These are phyloP conservation scores for Otus sunia DNA, from an alignment of 2,113 vertebrate genomes.

Conservation along the genomic window DNA sequence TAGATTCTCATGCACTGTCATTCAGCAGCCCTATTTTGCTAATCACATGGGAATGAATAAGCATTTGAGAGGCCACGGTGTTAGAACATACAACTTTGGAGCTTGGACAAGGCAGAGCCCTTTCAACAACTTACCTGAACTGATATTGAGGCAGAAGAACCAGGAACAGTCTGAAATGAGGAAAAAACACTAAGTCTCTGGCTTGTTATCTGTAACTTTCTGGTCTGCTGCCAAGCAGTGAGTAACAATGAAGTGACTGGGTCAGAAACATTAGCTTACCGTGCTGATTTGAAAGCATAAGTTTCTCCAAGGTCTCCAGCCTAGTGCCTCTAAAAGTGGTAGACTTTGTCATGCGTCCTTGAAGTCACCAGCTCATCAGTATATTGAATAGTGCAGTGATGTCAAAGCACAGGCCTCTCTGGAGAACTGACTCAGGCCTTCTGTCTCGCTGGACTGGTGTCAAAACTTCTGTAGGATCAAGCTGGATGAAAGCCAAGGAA, in stretches of 20 bases:
- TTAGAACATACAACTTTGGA: background rate
- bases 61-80: background rate
- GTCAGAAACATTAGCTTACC: background rate
- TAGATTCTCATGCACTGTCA: background rate
- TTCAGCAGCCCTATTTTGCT: background rate
- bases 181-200: background rate
- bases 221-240: conserved; percentile 7
- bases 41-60: background rate
- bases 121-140: background rate
- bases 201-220: background rate
- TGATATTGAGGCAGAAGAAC: background rate
- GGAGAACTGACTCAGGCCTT: conserved; percentile 64
- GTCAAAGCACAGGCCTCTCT: conserved; percentile 55
- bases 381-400: background rate
- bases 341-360: conserved; percentile 13
- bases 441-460: conserved; percentile 64
- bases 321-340: background rate
- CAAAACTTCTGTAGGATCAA: conserved; percentile 69
- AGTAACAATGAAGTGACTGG: conserved; percentile 3
- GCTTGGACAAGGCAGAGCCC: background rate
- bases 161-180: background rate
- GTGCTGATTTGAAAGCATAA: background rate
- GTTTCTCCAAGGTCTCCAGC: conserved; percentile 16
- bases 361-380: conserved; percentile 36
- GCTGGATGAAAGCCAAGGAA: conserved; percentile 55